Conservation (phyloP, 2,797 vertebrate species). For the Characodon lateralis region DNA sequence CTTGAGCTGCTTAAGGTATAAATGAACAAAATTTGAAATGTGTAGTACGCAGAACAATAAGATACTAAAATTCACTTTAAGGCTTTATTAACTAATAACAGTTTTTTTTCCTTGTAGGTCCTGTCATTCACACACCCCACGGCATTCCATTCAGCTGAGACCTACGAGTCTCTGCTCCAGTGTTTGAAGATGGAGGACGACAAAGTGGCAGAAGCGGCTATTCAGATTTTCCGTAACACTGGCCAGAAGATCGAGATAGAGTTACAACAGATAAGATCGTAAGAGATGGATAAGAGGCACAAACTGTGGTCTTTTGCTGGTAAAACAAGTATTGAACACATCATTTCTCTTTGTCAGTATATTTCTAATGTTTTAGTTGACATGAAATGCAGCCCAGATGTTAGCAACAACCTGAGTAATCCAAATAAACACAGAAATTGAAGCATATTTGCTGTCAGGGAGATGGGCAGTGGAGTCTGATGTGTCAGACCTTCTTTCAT, state of each 20-base stretch:
- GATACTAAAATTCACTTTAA: not conserved
- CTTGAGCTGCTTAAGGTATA: constrained; percentile 97
- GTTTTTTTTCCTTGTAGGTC: constrained; percentile 79
- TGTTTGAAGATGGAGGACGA: constrained; percentile 99
- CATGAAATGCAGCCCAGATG: not conserved
- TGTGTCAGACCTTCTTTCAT: too few relatives aligned
- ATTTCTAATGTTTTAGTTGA: not conserved
- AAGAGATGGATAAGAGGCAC: constrained; percentile 57
- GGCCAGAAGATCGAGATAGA: constrained; percentile 99
- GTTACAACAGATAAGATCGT: constrained; percentile 97
- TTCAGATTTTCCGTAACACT: constrained; percentile 99
- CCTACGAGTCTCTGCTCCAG: constrained; percentile 97
- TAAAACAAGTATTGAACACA: not conserved
- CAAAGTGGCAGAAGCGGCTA: constrained; percentile 98
- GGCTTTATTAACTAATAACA: not conserved
- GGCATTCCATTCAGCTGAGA: constrained; percentile 98
- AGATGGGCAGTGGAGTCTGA: too few relatives aligned
- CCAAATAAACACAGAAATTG: too few relatives aligned
- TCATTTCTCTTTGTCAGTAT: not conserved
- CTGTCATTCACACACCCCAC: constrained; percentile 98
- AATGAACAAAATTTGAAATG: not conserved
- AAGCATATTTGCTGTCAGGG: not conserved
- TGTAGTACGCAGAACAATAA: too few relatives aligned
- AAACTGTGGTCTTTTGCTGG: not conserved
- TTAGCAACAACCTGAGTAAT: not conserved